Percentiles rank a stretch among this genome's conserved stretches.
These are phyloP conservation scores for Tenthredo distinguenda DNA, from an alignment of 2,888 invertebrate genomes.

Conservation along the genomic window DNA sequence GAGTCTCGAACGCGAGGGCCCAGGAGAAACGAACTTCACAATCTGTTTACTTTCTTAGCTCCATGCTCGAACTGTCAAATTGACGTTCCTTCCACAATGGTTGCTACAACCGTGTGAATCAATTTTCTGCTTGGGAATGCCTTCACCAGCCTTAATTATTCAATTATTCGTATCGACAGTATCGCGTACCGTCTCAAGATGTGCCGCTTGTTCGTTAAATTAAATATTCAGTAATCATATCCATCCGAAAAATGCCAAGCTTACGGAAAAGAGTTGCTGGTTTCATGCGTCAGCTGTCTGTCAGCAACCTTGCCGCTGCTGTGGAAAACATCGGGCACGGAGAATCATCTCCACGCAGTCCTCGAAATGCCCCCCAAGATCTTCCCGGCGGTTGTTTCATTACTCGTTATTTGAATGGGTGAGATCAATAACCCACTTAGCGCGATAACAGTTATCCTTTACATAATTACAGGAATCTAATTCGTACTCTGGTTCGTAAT, in stretches of 20 bases:
- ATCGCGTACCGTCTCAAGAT: neutral
- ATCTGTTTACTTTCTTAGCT: neutral
- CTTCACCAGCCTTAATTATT: neutral
- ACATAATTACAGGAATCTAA: neutral
- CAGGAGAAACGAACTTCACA: neutral
- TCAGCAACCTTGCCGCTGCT: conserved; percentile 75
- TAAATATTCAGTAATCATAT: neutral
- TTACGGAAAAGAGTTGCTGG: conserved; percentile 86
- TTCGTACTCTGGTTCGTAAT: neutral
- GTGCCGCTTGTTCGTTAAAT: neutral
- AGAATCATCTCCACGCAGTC: conserved; percentile 80
- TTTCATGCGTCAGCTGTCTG: conserved; percentile 86
- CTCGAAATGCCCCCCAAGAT: conserved; percentile 78
- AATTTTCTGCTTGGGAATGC: neutral
- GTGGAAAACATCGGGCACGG: conserved; percentile 72
- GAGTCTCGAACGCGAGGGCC: too few relatives aligned
- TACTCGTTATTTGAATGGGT: conserved; percentile 86
- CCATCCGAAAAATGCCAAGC: conserved; percentile 82
- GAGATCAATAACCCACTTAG: conserved; percentile 65
- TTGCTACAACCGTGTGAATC: neutral
- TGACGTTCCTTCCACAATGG: conserved; percentile 29
- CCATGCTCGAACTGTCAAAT: neutral
- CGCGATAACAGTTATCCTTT: neutral
- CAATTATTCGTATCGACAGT: neutral
- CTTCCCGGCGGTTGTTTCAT: conserved; percentile 82